Evolutionary conservation across 2,797 vertebrate species (phyloP), one percentile per base, ranked within the genome.

Genomic region (Rhinoraja longicauda): DNA sequence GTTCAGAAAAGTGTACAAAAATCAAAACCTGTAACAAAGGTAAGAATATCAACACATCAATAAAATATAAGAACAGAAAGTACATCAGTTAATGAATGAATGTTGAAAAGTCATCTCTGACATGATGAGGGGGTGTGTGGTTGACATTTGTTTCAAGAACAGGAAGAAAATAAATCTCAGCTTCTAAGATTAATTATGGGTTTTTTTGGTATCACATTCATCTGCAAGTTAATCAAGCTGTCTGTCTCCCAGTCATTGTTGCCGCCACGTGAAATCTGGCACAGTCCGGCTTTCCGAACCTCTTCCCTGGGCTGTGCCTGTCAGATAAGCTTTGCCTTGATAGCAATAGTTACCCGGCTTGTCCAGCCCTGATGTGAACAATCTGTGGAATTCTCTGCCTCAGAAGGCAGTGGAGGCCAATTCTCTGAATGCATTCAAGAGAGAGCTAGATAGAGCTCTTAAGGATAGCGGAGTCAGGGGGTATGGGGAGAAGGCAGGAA

Each of bases 151-250:
- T 59, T 59, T 32, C 62, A 88, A 17, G 19, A 17, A 12, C n/a
- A 36, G n/a, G 5, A 88, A 19, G 76, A 78, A 88, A 86, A 24
- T 29, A 86, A 32, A 19, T 17, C n/a, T 88, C 59, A 9, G 62
- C 62, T 88, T 88, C 59, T 0, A 59, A 62, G 26, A n/a, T 53
- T 62, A 62, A 88, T 88, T 88, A 62, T 21, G 39, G 17, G 53
- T 59, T 84, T 59, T 32, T 62, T n/a, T 57, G 81, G 45, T n/a
- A 86, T 86, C 82, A 32, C 6, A 13, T 57, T 86, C 53, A 86
- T 86, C 82, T 62, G 82, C 82, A 86, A 62, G 29, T 86, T 62
- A 86, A 86, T 86, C 82, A 59, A 86, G 82, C 59, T 86, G 79
- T n/a, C n/a, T n/a, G n/a, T 86, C 82, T 67, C 59, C 45, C n/a